A percentile compares a stretch with the other conserved stretches of the same genome.
Evolutionary conservation across 2,797 vertebrate genomes (phyloP).

Genomic region (Galago senegalensis): DNA sequence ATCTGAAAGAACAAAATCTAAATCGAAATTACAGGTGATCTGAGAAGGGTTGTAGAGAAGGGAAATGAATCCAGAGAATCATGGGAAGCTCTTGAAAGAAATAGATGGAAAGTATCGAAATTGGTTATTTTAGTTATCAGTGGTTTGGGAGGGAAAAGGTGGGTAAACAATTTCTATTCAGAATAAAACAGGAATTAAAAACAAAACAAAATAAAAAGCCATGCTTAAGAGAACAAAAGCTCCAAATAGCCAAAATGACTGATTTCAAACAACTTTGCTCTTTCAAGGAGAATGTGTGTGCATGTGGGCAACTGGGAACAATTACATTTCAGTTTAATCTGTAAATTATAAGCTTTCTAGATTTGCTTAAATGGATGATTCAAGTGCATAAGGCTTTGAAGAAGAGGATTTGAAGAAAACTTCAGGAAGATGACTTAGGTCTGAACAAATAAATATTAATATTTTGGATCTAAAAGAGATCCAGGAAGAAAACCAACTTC

Average conservation of each 20-base stretch:
- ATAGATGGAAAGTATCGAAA: background rate
- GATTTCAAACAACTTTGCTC: background rate
- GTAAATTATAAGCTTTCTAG: conserved; percentile 3
- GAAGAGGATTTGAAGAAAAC: conserved; percentile 37
- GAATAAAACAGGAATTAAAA: conserved; percentile 12
- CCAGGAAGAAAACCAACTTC: background rate
- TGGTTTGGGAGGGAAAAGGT: background rate
- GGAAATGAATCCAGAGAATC: background rate
- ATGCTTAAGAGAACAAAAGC: conserved; percentile 36
- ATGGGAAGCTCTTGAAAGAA: background rate
- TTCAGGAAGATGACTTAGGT: conserved; percentile 42
- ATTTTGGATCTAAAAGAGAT: conserved; percentile 5
- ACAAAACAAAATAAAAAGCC: background rate
- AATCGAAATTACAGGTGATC: background rate
- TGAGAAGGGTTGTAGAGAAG: background rate
- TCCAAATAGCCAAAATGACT: conserved; percentile 17
- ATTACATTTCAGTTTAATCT: conserved; percentile 4
- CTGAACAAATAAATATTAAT: conserved; percentile 39
- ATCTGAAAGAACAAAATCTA: background rate
- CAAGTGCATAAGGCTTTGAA: background rate
- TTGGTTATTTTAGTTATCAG: background rate
- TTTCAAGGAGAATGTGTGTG: conserved; percentile 8
- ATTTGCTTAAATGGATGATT: conserved; percentile 23
- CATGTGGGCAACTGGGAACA: background rate
- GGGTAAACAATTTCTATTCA: conserved; percentile 23